Evolutionary conservation across 2,797 vertebrate genomes (phyloP).

Genomic region (Protonibea diacanthus): DNA sequence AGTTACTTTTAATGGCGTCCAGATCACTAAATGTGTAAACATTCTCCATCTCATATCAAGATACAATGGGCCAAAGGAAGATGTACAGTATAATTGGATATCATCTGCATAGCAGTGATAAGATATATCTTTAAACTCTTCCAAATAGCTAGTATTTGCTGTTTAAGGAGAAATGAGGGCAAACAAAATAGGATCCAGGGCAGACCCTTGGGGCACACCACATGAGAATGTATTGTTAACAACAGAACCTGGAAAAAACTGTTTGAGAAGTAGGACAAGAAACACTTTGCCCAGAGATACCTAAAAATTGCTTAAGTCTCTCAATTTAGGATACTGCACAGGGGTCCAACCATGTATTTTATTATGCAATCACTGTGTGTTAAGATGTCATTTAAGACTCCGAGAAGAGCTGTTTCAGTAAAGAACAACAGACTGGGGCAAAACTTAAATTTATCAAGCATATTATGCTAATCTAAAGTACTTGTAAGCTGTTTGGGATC

Average conservation of each 20-base stretch:
- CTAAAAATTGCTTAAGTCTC: neutral
- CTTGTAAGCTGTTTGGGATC: neutral
- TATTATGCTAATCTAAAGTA: neutral
- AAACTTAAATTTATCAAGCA: constrained; percentile 2
- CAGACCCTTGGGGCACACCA: neutral
- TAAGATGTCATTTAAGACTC: neutral
- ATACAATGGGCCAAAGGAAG: neutral
- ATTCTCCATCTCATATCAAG: neutral
- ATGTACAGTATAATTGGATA: neutral
- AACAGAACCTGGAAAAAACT: neutral
- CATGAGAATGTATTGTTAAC: neutral
- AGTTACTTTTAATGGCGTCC: too few relatives aligned
- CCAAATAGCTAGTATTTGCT: neutral
- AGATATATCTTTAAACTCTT: neutral
- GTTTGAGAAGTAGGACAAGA: neutral
- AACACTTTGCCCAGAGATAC: neutral
- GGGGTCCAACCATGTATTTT: neutral
- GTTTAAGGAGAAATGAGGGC: neutral
- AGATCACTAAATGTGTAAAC: neutral
- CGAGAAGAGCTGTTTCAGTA: constrained; percentile 1
- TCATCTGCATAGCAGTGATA: neutral
- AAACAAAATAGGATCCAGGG: constrained; percentile 13
- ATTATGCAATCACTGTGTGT: neutral
- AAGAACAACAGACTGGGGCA: neutral
- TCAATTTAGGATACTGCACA: neutral